Conservation (phyloP, 2,113 vertebrate genomes). For the Nansenia antarctica region DNA sequence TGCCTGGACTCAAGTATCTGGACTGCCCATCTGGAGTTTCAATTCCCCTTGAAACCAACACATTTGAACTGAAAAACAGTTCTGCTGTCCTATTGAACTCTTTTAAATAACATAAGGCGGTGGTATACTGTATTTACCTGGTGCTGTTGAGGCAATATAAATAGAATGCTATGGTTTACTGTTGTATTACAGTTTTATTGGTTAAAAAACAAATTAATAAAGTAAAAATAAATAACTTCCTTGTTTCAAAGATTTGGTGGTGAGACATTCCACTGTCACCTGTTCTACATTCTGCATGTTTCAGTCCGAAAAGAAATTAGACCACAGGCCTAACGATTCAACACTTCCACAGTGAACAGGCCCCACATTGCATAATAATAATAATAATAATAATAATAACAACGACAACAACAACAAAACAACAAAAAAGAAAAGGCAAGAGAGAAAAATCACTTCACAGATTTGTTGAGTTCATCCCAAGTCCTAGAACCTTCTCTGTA, state of each 20-base stretch:
- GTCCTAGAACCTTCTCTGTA: not conserved
- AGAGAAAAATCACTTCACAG: slow-evolving; percentile 1
- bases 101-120: too few species aligned
- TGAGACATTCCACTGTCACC: slow-evolving; percentile 40
- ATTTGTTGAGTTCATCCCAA: not conserved
- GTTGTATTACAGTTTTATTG: slow-evolving; percentile 75
- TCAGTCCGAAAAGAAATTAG: slow-evolving; percentile 39
- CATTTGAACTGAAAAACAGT: not conserved
- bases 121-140: too few species aligned
- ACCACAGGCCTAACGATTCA: slow-evolving; percentile 54
- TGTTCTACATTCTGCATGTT: slow-evolving; percentile 14
- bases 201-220: slow-evolving; percentile 74
- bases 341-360: slow-evolving; percentile 60
- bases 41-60: not conserved
- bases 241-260: slow-evolving; percentile 49
- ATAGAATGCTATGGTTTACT: not conserved
- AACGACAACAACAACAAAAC: slow-evolving; percentile 8
- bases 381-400: slow-evolving; percentile 36
- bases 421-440: slow-evolving; percentile 6
- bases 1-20: not conserved
- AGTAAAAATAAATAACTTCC: slow-evolving; percentile 75
- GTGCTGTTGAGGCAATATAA: not conserved
- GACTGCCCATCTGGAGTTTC: not conserved
- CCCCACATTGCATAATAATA: slow-evolving; percentile 48
- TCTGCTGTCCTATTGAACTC: not conserved